phyloP scores from a whole-genome alignment of 2,888 invertebrate species.

The Brachyopa scutellaris region DNA sequence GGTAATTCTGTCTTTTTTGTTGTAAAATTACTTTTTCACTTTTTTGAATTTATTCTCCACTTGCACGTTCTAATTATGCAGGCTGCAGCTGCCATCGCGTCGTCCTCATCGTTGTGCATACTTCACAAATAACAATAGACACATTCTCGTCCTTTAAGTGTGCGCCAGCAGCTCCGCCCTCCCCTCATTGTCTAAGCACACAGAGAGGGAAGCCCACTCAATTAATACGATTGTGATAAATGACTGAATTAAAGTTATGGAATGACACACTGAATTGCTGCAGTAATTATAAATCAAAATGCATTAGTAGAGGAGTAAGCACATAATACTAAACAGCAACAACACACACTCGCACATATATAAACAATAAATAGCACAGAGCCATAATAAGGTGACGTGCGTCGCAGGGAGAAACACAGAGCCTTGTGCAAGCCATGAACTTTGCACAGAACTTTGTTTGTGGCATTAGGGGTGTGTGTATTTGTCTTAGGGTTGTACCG shows the following conservation, averaged over 20 bases:
- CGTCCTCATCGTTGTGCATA: slow-evolving; percentile 1
- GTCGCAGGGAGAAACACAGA: slow-evolving; percentile 9
- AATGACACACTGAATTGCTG: slow-evolving; percentile 70
- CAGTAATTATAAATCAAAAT: slow-evolving; percentile 72
- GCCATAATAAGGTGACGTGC: slow-evolving; percentile 41
- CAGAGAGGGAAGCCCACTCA: slow-evolving; percentile 48
- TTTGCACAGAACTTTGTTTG: slow-evolving; percentile 48
- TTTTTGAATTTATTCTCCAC: slow-evolving; percentile 21
- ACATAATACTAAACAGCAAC: neutral
- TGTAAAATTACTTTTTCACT: neutral
- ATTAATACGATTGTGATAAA: slow-evolving; percentile 71
- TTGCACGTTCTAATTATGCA: slow-evolving; percentile 61
- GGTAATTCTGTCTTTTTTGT: slow-evolving; percentile 6
- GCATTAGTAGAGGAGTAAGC: slow-evolving; percentile 52
- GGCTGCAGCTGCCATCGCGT: slow-evolving; percentile 27
- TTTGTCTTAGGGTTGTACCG: neutral
- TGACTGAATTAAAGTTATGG: slow-evolving; percentile 69
- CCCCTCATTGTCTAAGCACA: slow-evolving; percentile 7
- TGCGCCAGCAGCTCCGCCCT: neutral
- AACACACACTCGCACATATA: neutral
- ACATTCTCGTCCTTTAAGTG: slow-evolving; percentile 30
- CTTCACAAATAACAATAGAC: slow-evolving; percentile 32
- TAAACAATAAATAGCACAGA: slow-evolving; percentile 23
- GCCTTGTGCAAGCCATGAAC: slow-evolving; percentile 60
- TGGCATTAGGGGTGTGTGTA: slow-evolving; percentile 19